phyloP scores from a whole-genome alignment of 2,888 invertebrate genomes.

The Sinodicranocentrus sp. region DNA sequence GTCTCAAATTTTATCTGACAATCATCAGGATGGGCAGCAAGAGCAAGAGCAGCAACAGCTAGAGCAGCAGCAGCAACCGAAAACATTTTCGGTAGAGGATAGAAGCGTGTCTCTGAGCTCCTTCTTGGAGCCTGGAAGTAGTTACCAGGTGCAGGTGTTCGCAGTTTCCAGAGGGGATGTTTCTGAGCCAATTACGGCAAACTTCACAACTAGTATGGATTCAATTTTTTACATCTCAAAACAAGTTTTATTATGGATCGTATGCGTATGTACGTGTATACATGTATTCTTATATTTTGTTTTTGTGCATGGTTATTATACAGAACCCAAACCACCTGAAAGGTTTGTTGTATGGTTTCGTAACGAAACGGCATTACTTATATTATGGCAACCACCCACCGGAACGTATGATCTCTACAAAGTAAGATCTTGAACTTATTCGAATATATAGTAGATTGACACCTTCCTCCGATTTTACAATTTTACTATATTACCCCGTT shows the following conservation, averaged over 20 bases:
- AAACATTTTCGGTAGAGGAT: constrained; percentile 61
- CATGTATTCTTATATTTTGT: too few relatives aligned
- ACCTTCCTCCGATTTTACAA: too few relatives aligned
- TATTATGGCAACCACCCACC: constrained; percentile 70
- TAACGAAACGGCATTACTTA: constrained; percentile 67
- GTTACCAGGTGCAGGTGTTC: constrained; percentile 68
- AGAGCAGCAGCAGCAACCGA: constrained; percentile 56
- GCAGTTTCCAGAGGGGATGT: constrained; percentile 51
- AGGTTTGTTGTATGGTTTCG: constrained; percentile 72
- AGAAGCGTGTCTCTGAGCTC: constrained; percentile 62
- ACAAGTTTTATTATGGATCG: not conserved
- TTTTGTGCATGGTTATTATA: not conserved
- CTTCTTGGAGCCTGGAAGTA: constrained; percentile 64
- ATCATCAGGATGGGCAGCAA: constrained; percentile 43
- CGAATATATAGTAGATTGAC: too few relatives aligned
- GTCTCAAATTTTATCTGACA: constrained; percentile 25
- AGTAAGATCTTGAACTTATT: constrained; percentile 45
- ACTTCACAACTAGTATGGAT: constrained; percentile 67
- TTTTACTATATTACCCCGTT: too few relatives aligned
- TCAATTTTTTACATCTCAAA: not conserved
- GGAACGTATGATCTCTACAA: constrained; percentile 69
- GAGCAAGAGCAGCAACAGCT: constrained; percentile 38
- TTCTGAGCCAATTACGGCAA: constrained; percentile 49
- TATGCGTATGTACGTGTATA: not conserved
- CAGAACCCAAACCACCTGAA: constrained; percentile 69